Evolutionary conservation across 2,888 invertebrate species (phyloP), one percentile per base, ranked within the genome.

Genomic region (Heliconius ismenius): DNA sequence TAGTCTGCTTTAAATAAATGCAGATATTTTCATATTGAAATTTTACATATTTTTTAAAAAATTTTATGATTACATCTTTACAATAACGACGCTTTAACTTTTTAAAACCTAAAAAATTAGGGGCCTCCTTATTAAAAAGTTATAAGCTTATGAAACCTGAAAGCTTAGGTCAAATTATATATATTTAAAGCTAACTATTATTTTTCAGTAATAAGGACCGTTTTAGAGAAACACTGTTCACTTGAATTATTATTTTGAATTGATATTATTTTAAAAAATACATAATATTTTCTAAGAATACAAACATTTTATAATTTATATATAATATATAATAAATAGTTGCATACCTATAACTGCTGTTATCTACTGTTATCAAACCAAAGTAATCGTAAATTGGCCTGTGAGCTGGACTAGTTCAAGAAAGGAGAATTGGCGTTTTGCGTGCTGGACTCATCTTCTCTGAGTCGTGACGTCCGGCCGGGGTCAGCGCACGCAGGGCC

Each of bases 401-500:
- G 24, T 26, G 26, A 73, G 26, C 39, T 62, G 28, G 62, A 73
- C 39, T 62, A 62, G 26, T 21, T 28, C 43, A 73, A 62, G 43
- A 73, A 63, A 62, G 26, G 62, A 73, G 43, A 26, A 73, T 18
- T 21, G 28, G 39, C 43, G 73, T 73, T 49, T 63, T 36, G 26
- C 72, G 62, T 65, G 28, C 85, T 86, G 87, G 87, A 87, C 87
- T 89, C 90, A 91, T 88, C 88, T 90, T 89, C 90, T 88, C 90
- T 92, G 89, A 90, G 89, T 88, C 92, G 88, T 91, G 90, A 88
- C 93, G 91, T 92, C 85, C 84, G 91, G 89, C 89, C 89, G 92
- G 90, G 92, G 92, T 93, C 93, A 91, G 88, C 89, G 93, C 89
- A 90, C 93, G 90, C 88, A 89, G 89, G 89, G 89, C 90, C 88